Base-by-base conservation (phyloP, 2,113 vertebrate species). In the Eonycteris spelaea region DNA sequence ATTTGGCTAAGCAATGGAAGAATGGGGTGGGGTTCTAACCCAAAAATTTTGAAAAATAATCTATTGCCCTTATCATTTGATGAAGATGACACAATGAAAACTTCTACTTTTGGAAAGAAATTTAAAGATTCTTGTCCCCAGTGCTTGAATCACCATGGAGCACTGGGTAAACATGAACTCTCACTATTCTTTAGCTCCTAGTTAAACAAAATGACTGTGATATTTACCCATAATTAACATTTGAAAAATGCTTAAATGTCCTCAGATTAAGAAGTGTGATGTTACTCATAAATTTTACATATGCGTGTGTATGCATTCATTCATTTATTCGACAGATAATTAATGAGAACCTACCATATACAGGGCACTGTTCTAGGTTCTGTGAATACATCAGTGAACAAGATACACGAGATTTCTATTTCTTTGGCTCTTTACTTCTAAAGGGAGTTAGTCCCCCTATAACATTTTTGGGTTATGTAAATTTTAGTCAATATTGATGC, bases 181-280 rank as follows among this genome's bases (percentile, higher is more conserved):
- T 61, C 59, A 70, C 10, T 93, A 40, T 74, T 90, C 22, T 86
- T 75, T 48, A 74, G 22, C 38, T 70, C 22, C 35, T 61, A 86
- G 59, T 86, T 93, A 93, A 96, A 94, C 24, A 94, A 75, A 93
- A 95, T 45, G 19, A 90, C n/a, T 57, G 7, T 61, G 16, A 48
- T 63, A 82, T 48, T 65, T 82, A 48, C 28, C 21, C 85, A 30
- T 73, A 38, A 68, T 70, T 87, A 70, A 71, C 43, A 91, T 57
- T 70, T 90, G n/a, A 26, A 63, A 93, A 82, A 77, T 48, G 30
- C 11, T 63, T 82, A 82, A 90, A 68, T 61, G 10, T 43, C n/a
- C 22, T 43, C 48, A 40, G 7, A 75, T 90, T 80, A 70, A 86
- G 93, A 91, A 51, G 15, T 61, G 26, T 70, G n/a, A 86, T 68